Evolutionary conservation across 2,113 vertebrate genomes (phyloP), one percentile per base, ranked within the genome.

Genomic region (Turdus rufiventris): DNA sequence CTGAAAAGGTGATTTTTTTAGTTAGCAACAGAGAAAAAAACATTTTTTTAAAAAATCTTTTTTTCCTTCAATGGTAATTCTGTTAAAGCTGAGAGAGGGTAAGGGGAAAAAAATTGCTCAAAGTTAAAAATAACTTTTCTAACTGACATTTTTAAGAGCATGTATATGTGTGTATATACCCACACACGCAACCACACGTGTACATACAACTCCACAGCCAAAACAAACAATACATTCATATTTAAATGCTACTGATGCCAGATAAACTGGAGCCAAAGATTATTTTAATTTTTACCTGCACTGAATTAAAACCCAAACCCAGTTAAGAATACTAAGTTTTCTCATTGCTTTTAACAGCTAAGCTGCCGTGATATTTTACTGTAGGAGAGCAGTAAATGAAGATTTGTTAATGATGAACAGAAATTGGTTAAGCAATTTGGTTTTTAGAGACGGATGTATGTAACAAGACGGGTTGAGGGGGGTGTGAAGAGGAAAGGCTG

Each of bases 391-490:
- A 67, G 70, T 68, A 93, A 73, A 87, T 84, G 47, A 89, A 76
- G 79, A 72, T 58, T 88, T 88, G 89, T 96, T 96, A 96, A 92
- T 86, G 91, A 96, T 82, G 93, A 94, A 90, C 63, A 93, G 96
- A 94, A 91, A 79, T 1, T 50, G 53, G 68, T 83, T 56, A 94
- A 96, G 89, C 93, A 83, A 73, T 92, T 89, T 70, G 54, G 50
- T 61, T 89, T 96, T 94, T 73, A 58, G 74, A 94, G 85, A 96
- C 91, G 96, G 97, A 98, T 97, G 97, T 38, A 98, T 97, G 97
- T 68, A 96, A 96, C 96, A 85, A 95, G 95, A 97, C 17, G 6
- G 82, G 67, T 72, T 92, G 93, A 71, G 79, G 36, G 21, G 85
- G 43, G 21, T 53, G 82, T 29, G 77, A 77, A 93, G 58, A 78